A percentile compares a stretch with the other conserved stretches of the same genome.
Evolutionary conservation across 2,888 invertebrate genomes (phyloP).

Genomic region (Lithophane semibrunnea): DNA sequence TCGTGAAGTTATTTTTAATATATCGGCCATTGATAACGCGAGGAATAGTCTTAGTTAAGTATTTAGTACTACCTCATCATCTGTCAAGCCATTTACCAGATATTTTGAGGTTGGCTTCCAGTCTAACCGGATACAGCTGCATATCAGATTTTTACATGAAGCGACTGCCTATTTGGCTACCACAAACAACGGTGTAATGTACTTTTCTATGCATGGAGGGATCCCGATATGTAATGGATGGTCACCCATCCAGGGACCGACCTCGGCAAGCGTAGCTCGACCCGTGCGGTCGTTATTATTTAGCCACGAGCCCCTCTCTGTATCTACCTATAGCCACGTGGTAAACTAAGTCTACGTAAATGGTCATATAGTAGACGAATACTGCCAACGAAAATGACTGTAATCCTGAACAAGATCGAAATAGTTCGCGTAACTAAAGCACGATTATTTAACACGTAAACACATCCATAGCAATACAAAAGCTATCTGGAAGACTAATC

Average conservation of each 20-base stretch:
- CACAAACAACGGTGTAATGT: neutral
- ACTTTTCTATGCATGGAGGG: neutral
- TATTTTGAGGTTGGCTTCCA: neutral
- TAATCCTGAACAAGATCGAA: neutral
- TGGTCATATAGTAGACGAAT: neutral
- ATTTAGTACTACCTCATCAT: no score
- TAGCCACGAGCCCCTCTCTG: neutral
- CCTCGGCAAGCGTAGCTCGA: neutral
- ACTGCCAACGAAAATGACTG: neutral
- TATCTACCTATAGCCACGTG: neutral
- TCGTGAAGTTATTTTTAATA: no score
- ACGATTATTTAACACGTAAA: constrained; percentile 17
- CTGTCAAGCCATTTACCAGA: no score
- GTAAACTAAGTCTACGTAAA: neutral
- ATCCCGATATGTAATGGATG: neutral
- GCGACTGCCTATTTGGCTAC: neutral
- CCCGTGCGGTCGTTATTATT: neutral
- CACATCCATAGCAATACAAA: constrained; percentile 33
- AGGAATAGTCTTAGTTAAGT: no score
- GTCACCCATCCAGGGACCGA: neutral
- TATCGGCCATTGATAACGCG: no score
- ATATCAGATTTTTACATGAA: neutral
- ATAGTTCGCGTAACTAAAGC: neutral
- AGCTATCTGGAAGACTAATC: constrained; percentile 53
- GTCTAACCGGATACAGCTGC: neutral